A percentile compares a stretch with the other conserved stretches of the same genome.
Conservation (phyloP, 1,140 invertebrate species). For the Bombus impatiens region DNA sequence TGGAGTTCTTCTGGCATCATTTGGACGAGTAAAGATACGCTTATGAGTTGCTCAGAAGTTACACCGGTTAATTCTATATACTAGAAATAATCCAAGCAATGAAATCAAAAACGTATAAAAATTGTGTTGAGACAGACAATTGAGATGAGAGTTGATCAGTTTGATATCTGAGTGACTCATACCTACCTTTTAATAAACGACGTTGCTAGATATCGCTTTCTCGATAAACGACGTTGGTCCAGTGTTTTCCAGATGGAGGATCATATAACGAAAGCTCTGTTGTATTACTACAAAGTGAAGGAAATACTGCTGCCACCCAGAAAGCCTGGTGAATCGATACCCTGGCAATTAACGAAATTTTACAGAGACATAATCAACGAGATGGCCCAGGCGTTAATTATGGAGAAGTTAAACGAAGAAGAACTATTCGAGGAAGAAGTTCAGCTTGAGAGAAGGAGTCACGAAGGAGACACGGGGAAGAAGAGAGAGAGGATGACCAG, state of each 20-base stretch:
- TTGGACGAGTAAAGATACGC: constrained; percentile 75
- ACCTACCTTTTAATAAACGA: background rate
- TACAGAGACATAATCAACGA: constrained; percentile 64
- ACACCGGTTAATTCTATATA: too few species aligned
- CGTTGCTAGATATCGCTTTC: too few species aligned
- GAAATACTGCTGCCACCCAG: constrained; percentile 73
- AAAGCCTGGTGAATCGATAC: constrained; percentile 59
- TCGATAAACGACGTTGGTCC: constrained; percentile 2
- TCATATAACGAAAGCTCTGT: constrained; percentile 62
- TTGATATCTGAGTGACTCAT: background rate
- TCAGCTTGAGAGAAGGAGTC: background rate
- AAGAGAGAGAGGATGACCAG: background rate
- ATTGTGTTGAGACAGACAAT: background rate
- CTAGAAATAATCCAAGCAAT: background rate
- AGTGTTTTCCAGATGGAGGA: constrained; percentile 68
- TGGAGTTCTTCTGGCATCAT: constrained; percentile 81
- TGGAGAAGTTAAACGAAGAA: background rate
- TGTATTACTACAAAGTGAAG: constrained; percentile 70
- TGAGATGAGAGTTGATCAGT: background rate
- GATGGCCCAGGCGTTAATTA: constrained; percentile 41
- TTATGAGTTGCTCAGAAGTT: background rate
- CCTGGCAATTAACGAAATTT: constrained; percentile 65
- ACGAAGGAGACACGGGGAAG: background rate
- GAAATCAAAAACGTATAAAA: background rate
- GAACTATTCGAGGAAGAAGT: background rate